Evolutionary conservation across 2,113 vertebrate species (phyloP).

Genomic region (Tichodroma muraria): DNA sequence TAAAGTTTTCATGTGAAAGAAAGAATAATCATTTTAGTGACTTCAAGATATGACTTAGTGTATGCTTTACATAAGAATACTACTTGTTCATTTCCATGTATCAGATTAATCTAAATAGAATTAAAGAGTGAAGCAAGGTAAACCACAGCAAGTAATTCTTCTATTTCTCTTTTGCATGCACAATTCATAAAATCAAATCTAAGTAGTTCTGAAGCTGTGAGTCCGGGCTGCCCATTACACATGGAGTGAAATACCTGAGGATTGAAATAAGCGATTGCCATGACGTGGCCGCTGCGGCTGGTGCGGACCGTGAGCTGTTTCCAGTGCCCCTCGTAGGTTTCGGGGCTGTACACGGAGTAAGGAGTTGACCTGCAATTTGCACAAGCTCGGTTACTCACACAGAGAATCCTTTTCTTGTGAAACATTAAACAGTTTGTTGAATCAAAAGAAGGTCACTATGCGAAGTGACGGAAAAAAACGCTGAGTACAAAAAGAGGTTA

Average conservation of each 20-base stretch:
- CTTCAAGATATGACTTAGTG: background rate
- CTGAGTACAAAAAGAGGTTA: background rate
- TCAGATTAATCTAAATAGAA: background rate
- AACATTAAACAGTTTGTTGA: background rate
- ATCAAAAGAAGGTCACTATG: background rate
- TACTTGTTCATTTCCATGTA: background rate
- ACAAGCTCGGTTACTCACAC: background rate
- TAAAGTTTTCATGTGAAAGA: conserved; percentile 27
- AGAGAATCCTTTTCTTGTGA: background rate
- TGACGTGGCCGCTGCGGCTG: conserved; percentile 79
- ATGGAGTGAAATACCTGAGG: conserved; percentile 79
- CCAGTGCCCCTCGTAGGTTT: conserved; percentile 94
- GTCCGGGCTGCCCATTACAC: background rate
- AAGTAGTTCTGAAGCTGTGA: background rate
- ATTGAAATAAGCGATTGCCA: conserved; percentile 92
- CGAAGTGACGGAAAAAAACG: background rate
- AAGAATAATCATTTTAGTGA: background rate
- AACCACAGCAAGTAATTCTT: background rate
- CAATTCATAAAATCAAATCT: background rate
- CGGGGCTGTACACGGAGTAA: conserved; percentile 88
- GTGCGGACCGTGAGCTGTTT: conserved; percentile 93
- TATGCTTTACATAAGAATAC: background rate
- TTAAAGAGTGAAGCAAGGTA: background rate
- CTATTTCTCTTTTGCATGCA: background rate
- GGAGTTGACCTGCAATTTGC: conserved; percentile 78